Conservation (phyloP, 1,140 invertebrate species). For the Hyphantria cunea region DNA sequence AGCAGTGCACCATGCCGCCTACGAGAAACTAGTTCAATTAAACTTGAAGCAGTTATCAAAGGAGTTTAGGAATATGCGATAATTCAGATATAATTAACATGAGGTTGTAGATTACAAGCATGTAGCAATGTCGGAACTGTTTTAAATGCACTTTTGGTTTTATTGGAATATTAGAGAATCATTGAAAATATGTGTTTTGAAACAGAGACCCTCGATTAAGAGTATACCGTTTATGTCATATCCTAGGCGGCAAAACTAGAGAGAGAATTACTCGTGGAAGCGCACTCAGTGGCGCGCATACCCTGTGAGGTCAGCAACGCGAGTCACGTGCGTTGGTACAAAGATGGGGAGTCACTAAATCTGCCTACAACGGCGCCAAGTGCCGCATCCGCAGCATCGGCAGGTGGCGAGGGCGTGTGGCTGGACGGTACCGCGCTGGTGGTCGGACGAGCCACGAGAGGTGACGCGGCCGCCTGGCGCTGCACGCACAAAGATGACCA, state of each 20-base stretch:
- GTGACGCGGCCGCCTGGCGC: conserved; percentile 65
- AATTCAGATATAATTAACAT: no score
- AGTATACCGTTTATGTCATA: no score
- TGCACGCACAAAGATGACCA: conserved; percentile 53
- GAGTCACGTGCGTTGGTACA: conserved; percentile 68
- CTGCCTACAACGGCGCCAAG: background rate
- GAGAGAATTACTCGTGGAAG: conserved; percentile 61
- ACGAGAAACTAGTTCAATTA: no score
- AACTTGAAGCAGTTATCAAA: no score
- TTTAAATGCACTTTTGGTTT: no score
- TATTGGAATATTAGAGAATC: no score
- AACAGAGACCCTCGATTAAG: no score
- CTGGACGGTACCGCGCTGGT: conserved; percentile 47
- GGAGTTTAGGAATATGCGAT: no score
- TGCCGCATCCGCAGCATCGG: conserved; percentile 9
- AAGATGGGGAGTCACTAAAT: conserved; percentile 59
- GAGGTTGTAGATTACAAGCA: no score
- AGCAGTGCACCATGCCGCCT: no score
- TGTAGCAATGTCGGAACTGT: no score
- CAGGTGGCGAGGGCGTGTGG: conserved; percentile 48
- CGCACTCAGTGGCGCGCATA: conserved; percentile 60
- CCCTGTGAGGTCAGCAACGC: conserved; percentile 66
- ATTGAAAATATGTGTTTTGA: no score
- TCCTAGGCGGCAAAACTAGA: conserved; percentile 53
- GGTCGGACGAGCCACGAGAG: conserved; percentile 58